These are phyloP conservation scores for Hoplostethus atlanticus DNA, from an alignment of 2,797 vertebrate genomes.

Conservation along the genomic window DNA sequence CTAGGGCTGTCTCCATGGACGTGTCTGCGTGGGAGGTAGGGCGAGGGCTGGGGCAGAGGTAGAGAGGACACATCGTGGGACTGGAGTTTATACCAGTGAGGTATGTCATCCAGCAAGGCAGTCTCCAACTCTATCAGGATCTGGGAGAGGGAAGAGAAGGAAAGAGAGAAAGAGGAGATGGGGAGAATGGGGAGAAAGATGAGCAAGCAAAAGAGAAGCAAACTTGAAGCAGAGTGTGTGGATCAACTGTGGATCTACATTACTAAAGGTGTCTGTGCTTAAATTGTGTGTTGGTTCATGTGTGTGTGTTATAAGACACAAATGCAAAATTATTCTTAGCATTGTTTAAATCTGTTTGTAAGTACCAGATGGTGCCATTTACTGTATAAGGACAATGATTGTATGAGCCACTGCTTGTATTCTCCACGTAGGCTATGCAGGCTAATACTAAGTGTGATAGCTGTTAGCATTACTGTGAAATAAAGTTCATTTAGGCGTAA, in stretches of 20 bases:
- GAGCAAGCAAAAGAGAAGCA: not conserved
- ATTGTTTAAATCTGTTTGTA: not conserved
- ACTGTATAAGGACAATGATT: too few species aligned
- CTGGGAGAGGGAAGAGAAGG: slow-evolving; percentile 70
- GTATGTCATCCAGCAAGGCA: slow-evolving; percentile 94
- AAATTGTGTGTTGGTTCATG: not conserved
- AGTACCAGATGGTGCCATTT: too few species aligned
- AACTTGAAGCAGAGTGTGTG: not conserved
- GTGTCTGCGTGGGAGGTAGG: slow-evolving; percentile 94
- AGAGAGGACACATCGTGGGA: slow-evolving; percentile 95
- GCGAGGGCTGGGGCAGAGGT: slow-evolving; percentile 96
- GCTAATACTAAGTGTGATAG: too few species aligned
- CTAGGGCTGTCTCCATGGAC: slow-evolving; percentile 92
- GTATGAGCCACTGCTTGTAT: too few species aligned
- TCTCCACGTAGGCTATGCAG: too few species aligned
- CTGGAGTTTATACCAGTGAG: slow-evolving; percentile 97
- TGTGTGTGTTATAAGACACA: not conserved
- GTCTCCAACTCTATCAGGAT: slow-evolving; percentile 98
- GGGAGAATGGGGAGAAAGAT: not conserved
- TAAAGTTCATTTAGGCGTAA: not conserved
- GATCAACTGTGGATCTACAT: too few species aligned
- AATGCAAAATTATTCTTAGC: not conserved
- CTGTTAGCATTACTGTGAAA: not conserved
- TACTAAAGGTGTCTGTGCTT: not conserved
- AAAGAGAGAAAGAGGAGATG: too few species aligned